Evolutionary conservation across 1,140 invertebrate genomes (phyloP), one percentile per base, ranked within the genome.

Genomic region (Radopholus similis): DNA sequence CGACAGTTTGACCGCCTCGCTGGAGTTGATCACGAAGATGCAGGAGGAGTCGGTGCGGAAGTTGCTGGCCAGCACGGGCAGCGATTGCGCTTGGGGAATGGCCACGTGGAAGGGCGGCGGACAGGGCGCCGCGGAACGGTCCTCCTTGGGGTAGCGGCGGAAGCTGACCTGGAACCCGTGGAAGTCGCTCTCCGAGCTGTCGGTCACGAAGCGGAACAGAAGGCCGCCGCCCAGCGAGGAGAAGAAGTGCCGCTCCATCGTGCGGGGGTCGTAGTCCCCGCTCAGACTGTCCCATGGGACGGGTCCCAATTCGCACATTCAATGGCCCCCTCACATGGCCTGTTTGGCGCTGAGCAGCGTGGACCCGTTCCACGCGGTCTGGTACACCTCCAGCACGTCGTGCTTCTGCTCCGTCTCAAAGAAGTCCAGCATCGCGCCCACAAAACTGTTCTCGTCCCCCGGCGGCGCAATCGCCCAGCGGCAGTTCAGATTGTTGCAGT

Each of bases 401-500:
- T 70, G 18, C 4, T 28, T 26, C 1, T 26, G 42, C 34, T 69
- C 67, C 30, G 63, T 70, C 23, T 58, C 60, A 58, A 64, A 64
- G 51, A 9, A 59, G 30, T 53, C 9, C 13, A 53, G 15, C 6
- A 32, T 54, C 30, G 47, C 62, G 35, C 8, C 23, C 13, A 64
- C 42, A 35, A 64, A 54, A 34, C 37, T 58, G 28, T 64, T 15
- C 23, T 21, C 18, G n/a, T n/a, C n/a, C n/a, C n/a, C n/a, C 18
- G 18, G 15, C 4, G 58, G 64, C 26, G 30, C n/a, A 18, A 70
- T 32, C 6, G 69, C 30, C 58, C 55, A 70, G 11, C 23, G 47
- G 26, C 68, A 70, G 4, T 70, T 44, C 23, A 70, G 35, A 40
- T 32, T 18, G 58, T 72, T 54, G 44, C 68, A 70, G 63, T 70